These are phyloP conservation scores for Cyrtonyx montezumae DNA, from an alignment of 2,113 vertebrate species.

Conservation along the genomic window DNA sequence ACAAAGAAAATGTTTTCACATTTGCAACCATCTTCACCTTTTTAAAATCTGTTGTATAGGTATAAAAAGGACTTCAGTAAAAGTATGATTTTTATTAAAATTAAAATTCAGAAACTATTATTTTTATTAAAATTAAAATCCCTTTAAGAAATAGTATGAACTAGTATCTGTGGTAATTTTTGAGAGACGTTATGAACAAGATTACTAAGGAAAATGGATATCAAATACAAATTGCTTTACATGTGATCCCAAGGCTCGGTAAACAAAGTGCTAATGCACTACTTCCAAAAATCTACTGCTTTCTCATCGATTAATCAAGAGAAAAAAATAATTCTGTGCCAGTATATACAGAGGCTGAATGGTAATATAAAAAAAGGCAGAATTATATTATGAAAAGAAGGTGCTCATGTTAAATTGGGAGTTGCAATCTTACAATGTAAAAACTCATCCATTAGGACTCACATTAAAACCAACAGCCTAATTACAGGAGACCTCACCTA, in stretches of 20 bases:
- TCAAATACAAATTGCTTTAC: background rate
- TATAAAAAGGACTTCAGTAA: background rate
- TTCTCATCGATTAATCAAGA: background rate
- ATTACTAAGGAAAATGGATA: background rate
- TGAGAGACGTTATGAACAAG: background rate
- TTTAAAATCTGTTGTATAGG: background rate
- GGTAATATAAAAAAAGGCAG: background rate
- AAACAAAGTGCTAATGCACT: background rate
- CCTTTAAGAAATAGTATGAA: background rate
- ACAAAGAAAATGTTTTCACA: background rate
- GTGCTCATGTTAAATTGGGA: background rate
- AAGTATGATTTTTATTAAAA: background rate
- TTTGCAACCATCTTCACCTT: background rate
- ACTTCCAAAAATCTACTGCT: background rate
- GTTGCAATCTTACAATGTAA: background rate
- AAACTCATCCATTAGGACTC: slow-evolving; percentile 23
- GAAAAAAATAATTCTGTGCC: slow-evolving; percentile 12
- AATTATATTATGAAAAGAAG: slow-evolving; percentile 9
- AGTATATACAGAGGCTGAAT: background rate
- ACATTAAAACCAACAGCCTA: slow-evolving; percentile 37
- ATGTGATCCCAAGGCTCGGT: background rate
- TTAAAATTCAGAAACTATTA: background rate
- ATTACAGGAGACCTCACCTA: slow-evolving; percentile 46
- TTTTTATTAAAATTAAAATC: background rate
- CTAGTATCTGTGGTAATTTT: background rate